Conservation (phyloP, 2,113 vertebrate species). For the Anolis sagrei region DNA sequence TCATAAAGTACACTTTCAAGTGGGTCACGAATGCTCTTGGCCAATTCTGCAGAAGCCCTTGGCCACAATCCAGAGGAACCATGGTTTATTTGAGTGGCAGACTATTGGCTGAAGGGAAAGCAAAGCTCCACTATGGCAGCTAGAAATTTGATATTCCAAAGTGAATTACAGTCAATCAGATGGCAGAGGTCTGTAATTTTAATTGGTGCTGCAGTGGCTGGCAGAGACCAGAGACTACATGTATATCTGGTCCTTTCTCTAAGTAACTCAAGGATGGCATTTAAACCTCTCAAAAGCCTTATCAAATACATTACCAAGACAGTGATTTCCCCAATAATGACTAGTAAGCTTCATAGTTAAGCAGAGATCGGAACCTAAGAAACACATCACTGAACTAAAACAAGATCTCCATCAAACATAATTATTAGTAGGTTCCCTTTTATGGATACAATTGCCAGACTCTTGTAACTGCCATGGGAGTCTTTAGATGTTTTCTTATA, state of each 20-base stretch:
- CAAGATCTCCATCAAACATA: background rate
- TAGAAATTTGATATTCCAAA: background rate
- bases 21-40: conserved; percentile 44
- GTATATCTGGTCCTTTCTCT: no score
- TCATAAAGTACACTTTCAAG: conserved; percentile 80
- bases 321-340: no score
- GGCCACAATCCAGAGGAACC: background rate
- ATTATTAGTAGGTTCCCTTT: no score
- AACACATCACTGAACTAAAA: background rate
- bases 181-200: background rate
- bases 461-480: no score
- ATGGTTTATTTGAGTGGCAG: background rate
- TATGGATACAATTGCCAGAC: no score
- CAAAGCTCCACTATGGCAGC: background rate
- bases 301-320: background rate
- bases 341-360: background rate
- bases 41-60: background rate
- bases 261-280: background rate
- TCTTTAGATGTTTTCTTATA: no score
- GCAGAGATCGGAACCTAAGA: background rate
- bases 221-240: no score
- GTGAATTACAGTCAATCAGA: background rate
- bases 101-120: background rate
- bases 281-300: background rate
- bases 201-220: background rate